These are phyloP conservation scores for Aphelenchoides fujianensis DNA, from an alignment of 1,140 invertebrate species.

Conservation along the genomic window DNA sequence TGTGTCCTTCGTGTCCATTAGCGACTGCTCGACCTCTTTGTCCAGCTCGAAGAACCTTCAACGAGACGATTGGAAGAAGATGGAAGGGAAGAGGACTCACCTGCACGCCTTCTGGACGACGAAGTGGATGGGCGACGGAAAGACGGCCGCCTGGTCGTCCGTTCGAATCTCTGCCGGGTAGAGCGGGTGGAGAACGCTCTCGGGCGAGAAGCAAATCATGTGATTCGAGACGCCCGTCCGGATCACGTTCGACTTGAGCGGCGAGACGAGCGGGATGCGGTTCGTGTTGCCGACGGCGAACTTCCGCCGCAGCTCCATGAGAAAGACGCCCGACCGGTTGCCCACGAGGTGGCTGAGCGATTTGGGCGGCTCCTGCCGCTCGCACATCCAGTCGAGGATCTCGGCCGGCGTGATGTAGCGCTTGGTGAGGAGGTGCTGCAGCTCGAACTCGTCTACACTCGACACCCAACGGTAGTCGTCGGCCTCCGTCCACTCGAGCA, in stretches of 20 bases:
- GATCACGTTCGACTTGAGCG: constrained; percentile 32
- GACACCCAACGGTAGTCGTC: constrained; percentile 44
- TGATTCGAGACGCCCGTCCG: constrained; percentile 45
- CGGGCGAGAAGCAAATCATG: constrained; percentile 60
- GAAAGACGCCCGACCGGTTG: constrained; percentile 54
- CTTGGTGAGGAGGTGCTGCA: constrained; percentile 59
- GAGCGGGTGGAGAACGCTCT: constrained; percentile 58
- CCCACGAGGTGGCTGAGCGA: constrained; percentile 48
- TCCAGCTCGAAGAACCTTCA: constrained; percentile 38
- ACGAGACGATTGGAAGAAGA: background rate
- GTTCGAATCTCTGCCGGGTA: constrained; percentile 54
- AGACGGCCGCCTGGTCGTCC: constrained; percentile 9
- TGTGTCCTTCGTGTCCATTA: constrained; percentile 38
- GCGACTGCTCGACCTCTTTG: constrained; percentile 32
- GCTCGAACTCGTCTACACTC: constrained; percentile 51
- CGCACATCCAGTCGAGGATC: constrained; percentile 52
- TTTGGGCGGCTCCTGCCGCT: constrained; percentile 39
- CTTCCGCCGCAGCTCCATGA: constrained; percentile 59
- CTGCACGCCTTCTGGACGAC: constrained; percentile 54
- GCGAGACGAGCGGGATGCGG: constrained; percentile 55
- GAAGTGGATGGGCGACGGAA: constrained; percentile 53
- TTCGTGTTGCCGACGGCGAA: constrained; percentile 33
- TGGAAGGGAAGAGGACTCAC: constrained; percentile 31
- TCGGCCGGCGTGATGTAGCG: constrained; percentile 47
- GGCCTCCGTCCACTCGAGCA: constrained; percentile 48